Evolutionary conservation across 2,797 vertebrate genomes (phyloP).

Genomic region (Coracias cyanogaster): DNA sequence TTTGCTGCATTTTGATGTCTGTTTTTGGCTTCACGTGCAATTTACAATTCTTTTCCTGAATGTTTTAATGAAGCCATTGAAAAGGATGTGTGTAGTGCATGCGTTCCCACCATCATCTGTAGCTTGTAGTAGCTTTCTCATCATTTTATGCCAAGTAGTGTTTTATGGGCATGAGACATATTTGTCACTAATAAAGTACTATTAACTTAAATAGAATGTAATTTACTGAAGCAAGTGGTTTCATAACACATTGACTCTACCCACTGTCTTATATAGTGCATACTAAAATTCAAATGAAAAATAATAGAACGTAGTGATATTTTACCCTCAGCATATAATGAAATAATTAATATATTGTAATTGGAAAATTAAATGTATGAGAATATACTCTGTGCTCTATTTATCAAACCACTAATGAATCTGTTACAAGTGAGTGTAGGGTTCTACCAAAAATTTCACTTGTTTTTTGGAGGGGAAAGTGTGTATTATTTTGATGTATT

Average conservation of each 20-base stretch:
- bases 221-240: constrained; percentile 55
- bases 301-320: constrained; percentile 23
- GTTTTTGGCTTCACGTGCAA: constrained; percentile 76
- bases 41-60: constrained; percentile 75
- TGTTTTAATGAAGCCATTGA: constrained; percentile 81
- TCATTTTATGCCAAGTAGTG: constrained; percentile 79
- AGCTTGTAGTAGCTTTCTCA: constrained; percentile 83
- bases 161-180: constrained; percentile 79
- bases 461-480: background rate
- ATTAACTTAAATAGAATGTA: constrained; percentile 69
- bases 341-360: background rate
- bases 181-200: constrained; percentile 76
- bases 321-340: constrained; percentile 16
- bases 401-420: background rate
- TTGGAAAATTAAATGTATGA: constrained; percentile 35
- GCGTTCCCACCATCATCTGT: constrained; percentile 75
- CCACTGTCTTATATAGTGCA: constrained; percentile 65
- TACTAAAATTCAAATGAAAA: constrained; percentile 53
- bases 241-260: constrained; percentile 57
- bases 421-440: constrained; percentile 38
- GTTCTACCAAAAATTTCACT: background rate
- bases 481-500: background rate
- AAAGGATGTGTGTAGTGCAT: constrained; percentile 80
- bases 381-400: constrained; percentile 31
- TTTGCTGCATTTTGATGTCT: constrained; percentile 81